phyloP scores from a whole-genome alignment of 2,888 invertebrate species.

The Bombylius major region DNA sequence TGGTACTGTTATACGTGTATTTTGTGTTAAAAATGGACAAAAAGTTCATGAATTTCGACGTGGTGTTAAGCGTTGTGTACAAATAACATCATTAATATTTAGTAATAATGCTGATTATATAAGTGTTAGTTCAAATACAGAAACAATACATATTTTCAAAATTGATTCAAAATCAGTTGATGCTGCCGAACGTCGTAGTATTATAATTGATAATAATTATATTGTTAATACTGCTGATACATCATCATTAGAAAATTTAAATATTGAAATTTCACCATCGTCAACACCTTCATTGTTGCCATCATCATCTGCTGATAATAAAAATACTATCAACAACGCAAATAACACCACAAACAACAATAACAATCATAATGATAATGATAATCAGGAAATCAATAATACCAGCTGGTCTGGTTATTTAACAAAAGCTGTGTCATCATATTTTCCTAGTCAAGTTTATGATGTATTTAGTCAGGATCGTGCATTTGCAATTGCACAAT shows the following conservation, averaged over 20 bases:
- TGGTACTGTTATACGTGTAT: constrained; percentile 37
- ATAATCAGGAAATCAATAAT: neutral
- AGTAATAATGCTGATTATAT: constrained; percentile 29
- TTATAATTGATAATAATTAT: constrained; percentile 6
- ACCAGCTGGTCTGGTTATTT: constrained; percentile 30
- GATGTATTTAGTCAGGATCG: constrained; percentile 36
- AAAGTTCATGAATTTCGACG: constrained; percentile 35
- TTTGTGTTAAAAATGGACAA: constrained; percentile 35
- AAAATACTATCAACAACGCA: neutral
- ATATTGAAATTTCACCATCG: neutral
- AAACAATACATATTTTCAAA: constrained; percentile 36
- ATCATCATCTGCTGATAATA: neutral
- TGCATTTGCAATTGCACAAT: constrained; percentile 33
- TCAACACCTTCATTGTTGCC: neutral
- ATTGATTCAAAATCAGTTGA: constrained; percentile 30
- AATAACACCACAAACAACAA: constrained; percentile 1
- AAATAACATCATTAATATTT: constrained; percentile 34
- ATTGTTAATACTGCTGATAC: constrained; percentile 4
- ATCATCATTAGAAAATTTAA: constrained; percentile 14
- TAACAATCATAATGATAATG: neutral
- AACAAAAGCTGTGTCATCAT: constrained; percentile 32
- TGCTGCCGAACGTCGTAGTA: constrained; percentile 22
- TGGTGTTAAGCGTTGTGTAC: constrained; percentile 33
- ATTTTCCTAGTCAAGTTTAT: constrained; percentile 33
- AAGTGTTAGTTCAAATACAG: constrained; percentile 35